Base-by-base conservation (phyloP, 2,888 invertebrate genomes). In the Andrena bucephala region DNA sequence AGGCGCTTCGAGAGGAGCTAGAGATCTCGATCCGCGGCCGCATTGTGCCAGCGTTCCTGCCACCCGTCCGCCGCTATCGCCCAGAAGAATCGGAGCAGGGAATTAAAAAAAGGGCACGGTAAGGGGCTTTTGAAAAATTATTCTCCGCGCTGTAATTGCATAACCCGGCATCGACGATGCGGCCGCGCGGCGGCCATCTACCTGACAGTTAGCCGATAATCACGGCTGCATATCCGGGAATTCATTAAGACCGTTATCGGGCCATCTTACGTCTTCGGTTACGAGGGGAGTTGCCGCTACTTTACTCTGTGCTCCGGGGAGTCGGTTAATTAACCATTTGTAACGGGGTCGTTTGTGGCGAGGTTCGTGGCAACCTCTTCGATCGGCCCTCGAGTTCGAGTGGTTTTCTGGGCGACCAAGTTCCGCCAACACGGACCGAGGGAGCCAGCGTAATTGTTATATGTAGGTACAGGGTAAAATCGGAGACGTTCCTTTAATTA, bases 101-200 rank as follows among this genome's bases (percentile, higher is more conserved):
- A 77, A 59, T 65, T 50, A 63, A 74, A 74, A 73, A 62, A 59
- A 31, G 10, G 42, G 27, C 10, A 10, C 0, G 52, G 7, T 33
- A 60, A 66, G 52, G 60, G 67, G 81, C 89, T 89, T 89, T 86
- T 77, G 80, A 85, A 84, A 84, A 85, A 85, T 88, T 83, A 88
- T 88, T 86, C 81, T 81, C 81, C 83, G 60, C 75, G 72, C 29
- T 54, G 69, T 87, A 87, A 88, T 87, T 86, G 86, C 80, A 88
- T 73, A 70, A 75, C 50, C 65, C 52, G 77, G 82, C 67, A 78
- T 82, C 59, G 74, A 77, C 73, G 36, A 75, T 67, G 42, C 42
- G 42, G 42, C 16, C 13, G 16, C 74, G 75, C 70, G 67, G 65
- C 68, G 65, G 62, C 71, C 63, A 63, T 78, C 67, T 29, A 42